Evolutionary conservation across 1,140 invertebrate species (phyloP).

Genomic region (Helicoverpa zea): DNA sequence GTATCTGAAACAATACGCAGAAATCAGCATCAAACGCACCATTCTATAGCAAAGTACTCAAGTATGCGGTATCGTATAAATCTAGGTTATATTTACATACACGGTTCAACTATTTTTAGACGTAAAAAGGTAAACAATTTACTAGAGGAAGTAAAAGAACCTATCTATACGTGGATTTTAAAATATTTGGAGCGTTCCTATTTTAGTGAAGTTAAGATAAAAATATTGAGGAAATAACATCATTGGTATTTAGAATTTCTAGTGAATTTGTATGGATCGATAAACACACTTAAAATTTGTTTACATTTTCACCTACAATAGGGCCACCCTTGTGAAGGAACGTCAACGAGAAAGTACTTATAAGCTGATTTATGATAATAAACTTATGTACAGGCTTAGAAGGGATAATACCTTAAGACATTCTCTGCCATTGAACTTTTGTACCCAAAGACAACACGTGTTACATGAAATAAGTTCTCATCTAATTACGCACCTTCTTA

Average conservation of each 20-base stretch:
- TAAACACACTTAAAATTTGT: too few relatives aligned
- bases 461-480: too few relatives aligned
- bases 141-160: constrained; percentile 27
- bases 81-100: constrained; percentile 35
- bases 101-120: constrained; percentile 35
- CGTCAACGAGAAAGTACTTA: too few relatives aligned
- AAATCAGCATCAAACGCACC: background rate
- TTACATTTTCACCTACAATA: too few relatives aligned
- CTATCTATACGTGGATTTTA: constrained; percentile 25
- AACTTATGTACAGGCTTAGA: too few relatives aligned
- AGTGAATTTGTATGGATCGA: too few relatives aligned
- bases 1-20: constrained; percentile 88
- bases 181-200: constrained; percentile 13
- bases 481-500: too few relatives aligned
- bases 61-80: background rate
- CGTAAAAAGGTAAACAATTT: constrained; percentile 16
- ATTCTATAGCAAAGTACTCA: background rate
- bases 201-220: constrained; percentile 15
- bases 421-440: too few relatives aligned
- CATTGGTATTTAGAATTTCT: background rate
- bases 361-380: too few relatives aligned
- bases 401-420: too few relatives aligned
- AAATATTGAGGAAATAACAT: background rate
- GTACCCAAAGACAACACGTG: too few relatives aligned
- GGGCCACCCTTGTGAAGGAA: too few relatives aligned